Conservation (phyloP, 2,113 vertebrate species). For the Phyllopteryx taeniolatus region DNA sequence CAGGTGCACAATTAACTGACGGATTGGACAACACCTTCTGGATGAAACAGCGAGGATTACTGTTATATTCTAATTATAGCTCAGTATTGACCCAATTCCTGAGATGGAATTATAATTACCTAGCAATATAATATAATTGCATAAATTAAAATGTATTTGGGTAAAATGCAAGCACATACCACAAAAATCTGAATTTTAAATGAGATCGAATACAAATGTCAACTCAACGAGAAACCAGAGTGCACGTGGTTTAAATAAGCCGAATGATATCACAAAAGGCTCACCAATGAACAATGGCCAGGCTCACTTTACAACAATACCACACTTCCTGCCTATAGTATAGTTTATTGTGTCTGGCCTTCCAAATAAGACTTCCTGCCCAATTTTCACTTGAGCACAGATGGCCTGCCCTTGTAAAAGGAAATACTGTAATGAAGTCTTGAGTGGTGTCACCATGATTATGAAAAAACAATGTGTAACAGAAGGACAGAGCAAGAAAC, state of each 20-base stretch:
- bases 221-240: not conserved
- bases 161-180: not conserved
- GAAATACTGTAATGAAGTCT: conserved; percentile 26
- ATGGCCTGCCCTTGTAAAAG: conserved; percentile 37
- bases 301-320: conserved; percentile 20
- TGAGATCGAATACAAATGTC: not conserved
- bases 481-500: not conserved
- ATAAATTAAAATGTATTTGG: conserved; percentile 13
- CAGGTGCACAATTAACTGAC: not conserved
- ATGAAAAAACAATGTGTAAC: conserved; percentile 1
- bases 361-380: conserved; percentile 54
- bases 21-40: conserved; percentile 1
- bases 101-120: conserved; percentile 43
- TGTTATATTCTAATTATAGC: conserved; percentile 45
- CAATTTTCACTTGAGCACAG: conserved; percentile 54
- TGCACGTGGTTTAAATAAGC: not conserved
- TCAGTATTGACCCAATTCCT: conserved; percentile 32
- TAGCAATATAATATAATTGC: conserved; percentile 28
- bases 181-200: not conserved
- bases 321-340: conserved; percentile 46
- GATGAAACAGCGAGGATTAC: conserved; percentile 1
- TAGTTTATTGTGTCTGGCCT: conserved; percentile 45
- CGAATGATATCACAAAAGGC: conserved; percentile 5
- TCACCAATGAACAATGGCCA: conserved; percentile 1
- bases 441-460: conserved; percentile 9